Evolutionary conservation across 64 coral and sea anemone genomes (phyloP).

Genomic region (Porites lutea): DNA sequence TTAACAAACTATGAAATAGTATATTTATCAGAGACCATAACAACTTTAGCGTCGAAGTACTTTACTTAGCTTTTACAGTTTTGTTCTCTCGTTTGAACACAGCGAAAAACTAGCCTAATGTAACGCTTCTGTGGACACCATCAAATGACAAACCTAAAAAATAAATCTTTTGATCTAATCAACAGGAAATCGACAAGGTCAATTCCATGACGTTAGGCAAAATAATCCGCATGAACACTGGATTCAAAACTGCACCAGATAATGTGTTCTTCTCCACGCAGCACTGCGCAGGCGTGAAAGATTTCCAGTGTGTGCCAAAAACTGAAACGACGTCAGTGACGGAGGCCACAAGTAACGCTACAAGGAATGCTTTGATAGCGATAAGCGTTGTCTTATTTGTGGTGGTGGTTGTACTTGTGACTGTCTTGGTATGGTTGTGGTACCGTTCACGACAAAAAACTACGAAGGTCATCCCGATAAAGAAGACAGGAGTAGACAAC

Average conservation of each 20-base stretch:
- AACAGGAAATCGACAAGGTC: slow-evolving; percentile 79
- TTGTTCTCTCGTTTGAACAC: no score
- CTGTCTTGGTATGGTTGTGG: not conserved
- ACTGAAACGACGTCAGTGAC: not conserved
- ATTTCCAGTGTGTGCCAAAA: slow-evolving; percentile 68
- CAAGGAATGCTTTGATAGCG: not conserved
- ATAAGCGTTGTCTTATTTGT: not conserved
- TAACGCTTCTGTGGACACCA: no score
- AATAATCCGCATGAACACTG: slow-evolving; percentile 81
- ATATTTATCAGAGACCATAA: no score
- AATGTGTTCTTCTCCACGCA: slow-evolving; percentile 76
- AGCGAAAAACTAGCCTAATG: no score
- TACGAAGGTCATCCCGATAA: not conserved
- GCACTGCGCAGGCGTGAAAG: slow-evolving; percentile 63
- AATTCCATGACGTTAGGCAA: slow-evolving; percentile 69
- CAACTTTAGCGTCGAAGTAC: no score
- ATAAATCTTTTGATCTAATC: not conserved
- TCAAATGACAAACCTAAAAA: no score
- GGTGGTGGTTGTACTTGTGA: not conserved
- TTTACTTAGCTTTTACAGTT: no score
- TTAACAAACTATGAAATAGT: no score
- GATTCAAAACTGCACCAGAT: slow-evolving; percentile 68
- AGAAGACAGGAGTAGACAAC: not conserved
- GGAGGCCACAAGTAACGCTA: not conserved
- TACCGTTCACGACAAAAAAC: not conserved